Evolutionary conservation across 2,797 vertebrate genomes (phyloP), one percentile per base, ranked within the genome.

Genomic region (Neolamprologus multifasciatus): DNA sequence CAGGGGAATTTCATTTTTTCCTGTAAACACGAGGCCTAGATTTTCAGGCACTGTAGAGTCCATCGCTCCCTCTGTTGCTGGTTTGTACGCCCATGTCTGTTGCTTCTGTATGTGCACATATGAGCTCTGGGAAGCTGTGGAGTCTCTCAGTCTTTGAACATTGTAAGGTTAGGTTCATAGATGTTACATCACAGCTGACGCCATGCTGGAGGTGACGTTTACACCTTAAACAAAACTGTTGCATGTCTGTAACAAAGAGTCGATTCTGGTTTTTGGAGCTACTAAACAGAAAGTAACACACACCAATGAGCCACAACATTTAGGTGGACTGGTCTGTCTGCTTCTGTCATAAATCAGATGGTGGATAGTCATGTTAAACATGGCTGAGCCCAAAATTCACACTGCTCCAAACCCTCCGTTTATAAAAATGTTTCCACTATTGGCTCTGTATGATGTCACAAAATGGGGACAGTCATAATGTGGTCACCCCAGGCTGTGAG

Each of bases 1-100:
- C 36, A 55, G 52, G 19, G 40, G 69, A 13, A 13, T 52, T 52
- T 16, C 19, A 6, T 80, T 45, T 31, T 31, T 62, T n/a, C 57
- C 64, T 86, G 93, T 87, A 90, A 89, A 87, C 80, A 26, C 26
- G 33, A 78, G 11, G 79, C 51, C 62, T 9, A 8, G 45, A 6
- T 19, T 16, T 62, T 86, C 76, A 89, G 83, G 84, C 86, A 87
- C 67, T 9, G 77, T 7, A 5, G 77, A 82, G 84, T 43, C 57
- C 62, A 54, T 10, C 9, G 5, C 62, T 59, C 14, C 14, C 4
- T 26, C 86, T 84, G 88, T 84, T 67, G 78, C 7, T 5, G 9
- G 13, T 36, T 8, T 59, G 11, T 59, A 48, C 3, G 71, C 33
- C 10, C n/a, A 51, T 29, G 0, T 29, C 2, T 64, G 3, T 54